Evolutionary conservation across 2,113 vertebrate genomes (phyloP), one percentile per base, ranked within the genome.

Genomic region (Chloroceryle aenea): DNA sequence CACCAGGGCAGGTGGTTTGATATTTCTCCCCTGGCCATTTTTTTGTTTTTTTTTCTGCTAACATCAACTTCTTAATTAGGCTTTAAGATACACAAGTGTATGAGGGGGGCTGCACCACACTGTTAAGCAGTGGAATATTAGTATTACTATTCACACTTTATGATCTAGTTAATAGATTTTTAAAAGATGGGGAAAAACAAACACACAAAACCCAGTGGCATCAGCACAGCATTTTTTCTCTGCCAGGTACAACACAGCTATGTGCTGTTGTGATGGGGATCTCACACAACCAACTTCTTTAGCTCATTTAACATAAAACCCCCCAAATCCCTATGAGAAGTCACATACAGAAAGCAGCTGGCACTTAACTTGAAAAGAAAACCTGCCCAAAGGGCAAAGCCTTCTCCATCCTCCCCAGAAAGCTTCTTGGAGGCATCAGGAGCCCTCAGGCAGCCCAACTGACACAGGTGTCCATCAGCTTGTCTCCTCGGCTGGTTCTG

Each of bases 291-390:
- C 42, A 40, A 45, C 18, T 38, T 64, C 3, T 6, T 67, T 48
- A 10, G 7, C 5, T 69, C 23, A 25, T 67, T 71, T 36, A 26
- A 38, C 11, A 26, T 10, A n/a, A 75, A 67, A 78, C 20, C 7
- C 6, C 7, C 1, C 4, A 61, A 45, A 38, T 0, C 4, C 3
- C 21, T 27, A 5, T n/a, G 14, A 25, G 0, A 0, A 63, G 30
- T 22, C 30, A 9, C 18, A 36, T 27, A 5, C 0, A 2, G 81
- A 38, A 79, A 45, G 66, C 59, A 63, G 20, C 23, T n/a, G 52
- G 13, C 47, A 63, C 43, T 17, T 59, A 68, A 14, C 7, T 50
- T 3, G 29, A 32, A 55, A 74, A 73, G 12, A 7, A 87, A 87
- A 77, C 7, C 47, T 34, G 21, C 36, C 43, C 29, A 64, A 47